A percentile compares a stretch with the other conserved stretches of the same genome.
phyloP scores from a whole-genome alignment of 2,888 invertebrate species.

The Linnaemya vulpina region DNA sequence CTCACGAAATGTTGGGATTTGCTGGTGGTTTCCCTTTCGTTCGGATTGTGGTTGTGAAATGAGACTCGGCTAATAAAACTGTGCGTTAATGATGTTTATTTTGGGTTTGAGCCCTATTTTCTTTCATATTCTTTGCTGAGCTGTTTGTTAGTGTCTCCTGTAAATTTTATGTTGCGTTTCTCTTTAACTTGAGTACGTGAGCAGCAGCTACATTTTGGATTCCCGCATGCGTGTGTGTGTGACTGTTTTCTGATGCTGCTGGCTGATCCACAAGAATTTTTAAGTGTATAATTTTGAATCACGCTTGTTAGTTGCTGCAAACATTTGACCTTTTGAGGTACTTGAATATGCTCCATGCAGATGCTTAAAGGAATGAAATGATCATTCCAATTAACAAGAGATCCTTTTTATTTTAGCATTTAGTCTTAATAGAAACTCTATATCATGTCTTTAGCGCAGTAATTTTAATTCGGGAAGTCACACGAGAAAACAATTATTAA shows the following conservation, averaged over 20 bases:
- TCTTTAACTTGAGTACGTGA: constrained; percentile 50
- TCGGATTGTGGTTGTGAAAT: constrained; percentile 70
- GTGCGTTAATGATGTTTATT: constrained; percentile 83
- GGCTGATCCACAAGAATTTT: constrained; percentile 49
- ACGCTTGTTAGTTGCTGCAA: constrained; percentile 73
- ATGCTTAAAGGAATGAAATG: constrained; percentile 8
- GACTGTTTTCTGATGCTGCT: constrained; percentile 36
- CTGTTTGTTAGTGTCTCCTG: constrained; percentile 35
- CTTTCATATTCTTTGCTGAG: constrained; percentile 39
- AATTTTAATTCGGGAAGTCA: too few species aligned
- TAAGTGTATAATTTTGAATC: constrained; percentile 60
- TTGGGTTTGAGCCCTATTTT: constrained; percentile 71
- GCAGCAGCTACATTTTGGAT: not conserved
- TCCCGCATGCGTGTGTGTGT: constrained; percentile 30
- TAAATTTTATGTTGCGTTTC: constrained; percentile 44
- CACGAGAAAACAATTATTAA: too few species aligned
- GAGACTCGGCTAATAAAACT: constrained; percentile 83
- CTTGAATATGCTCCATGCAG: not conserved
- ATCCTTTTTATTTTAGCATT: not conserved
- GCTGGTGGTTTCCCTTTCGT: constrained; percentile 1
- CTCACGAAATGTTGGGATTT: constrained; percentile 63
- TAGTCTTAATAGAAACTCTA: too few species aligned
- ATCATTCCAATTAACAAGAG: not conserved
- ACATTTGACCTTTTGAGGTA: constrained; percentile 59
- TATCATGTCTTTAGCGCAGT: too few species aligned